A percentile compares a stretch with the other conserved stretches of the same genome.
phyloP scores from a whole-genome alignment of 1,140 invertebrate genomes.

The Hyposmocoma kahamanoa region DNA sequence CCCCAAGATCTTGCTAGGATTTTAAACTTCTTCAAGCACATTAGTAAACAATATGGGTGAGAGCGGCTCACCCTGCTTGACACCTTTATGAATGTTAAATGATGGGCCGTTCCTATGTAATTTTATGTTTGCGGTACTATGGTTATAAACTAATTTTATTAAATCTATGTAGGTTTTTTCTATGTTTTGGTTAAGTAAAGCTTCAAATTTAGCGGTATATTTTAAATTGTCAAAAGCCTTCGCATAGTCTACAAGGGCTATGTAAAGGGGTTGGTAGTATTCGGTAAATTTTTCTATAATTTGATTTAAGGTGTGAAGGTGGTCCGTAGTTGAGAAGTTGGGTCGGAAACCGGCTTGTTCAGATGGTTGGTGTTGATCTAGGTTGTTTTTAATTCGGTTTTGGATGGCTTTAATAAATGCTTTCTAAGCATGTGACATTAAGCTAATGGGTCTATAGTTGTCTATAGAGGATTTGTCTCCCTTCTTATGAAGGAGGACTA shows the following conservation, averaged over 20 bases:
- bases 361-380: conserved; percentile 2
- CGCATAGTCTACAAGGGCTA: conserved; percentile 8
- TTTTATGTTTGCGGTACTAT: too few relatives aligned
- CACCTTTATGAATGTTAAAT: too few relatives aligned
- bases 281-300: conserved; percentile 9
- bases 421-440: neutral
- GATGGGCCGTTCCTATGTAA: too few relatives aligned
- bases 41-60: too few relatives aligned
- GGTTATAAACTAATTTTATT: too few relatives aligned
- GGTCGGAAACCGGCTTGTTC: conserved; percentile 7
- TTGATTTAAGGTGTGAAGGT: conserved; percentile 1
- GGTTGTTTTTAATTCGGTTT: neutral
- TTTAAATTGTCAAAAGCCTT: conserved; percentile 5
- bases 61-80: too few relatives aligned
- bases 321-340: conserved; percentile 2
- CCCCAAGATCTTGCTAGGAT: too few relatives aligned
- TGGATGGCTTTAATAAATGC: neutral
- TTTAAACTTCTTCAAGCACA: too few relatives aligned
- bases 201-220: neutral
- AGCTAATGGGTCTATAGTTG: conserved; percentile 5
- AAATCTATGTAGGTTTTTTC: too few relatives aligned
- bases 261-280: conserved; percentile 9
- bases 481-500: conserved; percentile 3
- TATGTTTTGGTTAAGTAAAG: neutral
- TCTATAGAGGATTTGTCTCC: neutral